Evolutionary conservation across 2,888 invertebrate species (phyloP).

Genomic region (Athetis lepigone): DNA sequence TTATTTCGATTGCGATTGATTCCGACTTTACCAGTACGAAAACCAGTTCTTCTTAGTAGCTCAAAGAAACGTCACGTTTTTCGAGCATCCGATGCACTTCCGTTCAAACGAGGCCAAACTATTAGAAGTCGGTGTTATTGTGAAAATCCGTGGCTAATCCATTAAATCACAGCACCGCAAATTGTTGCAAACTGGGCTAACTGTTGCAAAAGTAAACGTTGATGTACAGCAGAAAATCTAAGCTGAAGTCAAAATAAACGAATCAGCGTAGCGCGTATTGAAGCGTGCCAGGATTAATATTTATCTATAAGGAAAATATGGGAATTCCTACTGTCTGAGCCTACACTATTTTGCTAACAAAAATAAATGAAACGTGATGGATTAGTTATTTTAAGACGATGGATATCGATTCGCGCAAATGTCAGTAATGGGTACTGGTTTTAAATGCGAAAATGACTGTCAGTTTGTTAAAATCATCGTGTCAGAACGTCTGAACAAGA

Average conservation of each 20-base stretch:
- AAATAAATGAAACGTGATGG: slow-evolving; percentile 31
- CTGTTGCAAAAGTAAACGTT: slow-evolving; percentile 50
- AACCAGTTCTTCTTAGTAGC: not conserved
- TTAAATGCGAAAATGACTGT: not conserved
- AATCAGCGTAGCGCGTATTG: not conserved
- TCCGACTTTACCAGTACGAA: not conserved
- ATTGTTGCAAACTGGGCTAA: slow-evolving; percentile 45
- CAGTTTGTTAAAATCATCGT: not conserved
- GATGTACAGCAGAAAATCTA: slow-evolving; percentile 51
- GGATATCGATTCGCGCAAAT: slow-evolving; percentile 20
- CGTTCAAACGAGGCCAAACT: slow-evolving; percentile 40
- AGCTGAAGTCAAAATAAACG: slow-evolving; percentile 48
- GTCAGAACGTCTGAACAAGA: not conserved
- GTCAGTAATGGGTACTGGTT: slow-evolving; percentile 2
- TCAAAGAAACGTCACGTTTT: slow-evolving; percentile 24
- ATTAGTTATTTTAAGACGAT: slow-evolving; percentile 27
- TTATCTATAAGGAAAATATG: slow-evolving; percentile 35
- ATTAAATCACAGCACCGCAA: slow-evolving; percentile 38
- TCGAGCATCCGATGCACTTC: slow-evolving; percentile 33
- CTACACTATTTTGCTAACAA: slow-evolving; percentile 7
- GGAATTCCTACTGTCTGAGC: slow-evolving; percentile 1
- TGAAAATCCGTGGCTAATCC: slow-evolving; percentile 52
- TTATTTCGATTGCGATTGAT: slow-evolving; percentile 1
- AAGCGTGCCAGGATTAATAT: slow-evolving; percentile 41
- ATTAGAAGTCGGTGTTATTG: slow-evolving; percentile 44